These are phyloP conservation scores for Parauchenoglanis ngamensis DNA, from an alignment of 2,797 vertebrate genomes.

Conservation along the genomic window DNA sequence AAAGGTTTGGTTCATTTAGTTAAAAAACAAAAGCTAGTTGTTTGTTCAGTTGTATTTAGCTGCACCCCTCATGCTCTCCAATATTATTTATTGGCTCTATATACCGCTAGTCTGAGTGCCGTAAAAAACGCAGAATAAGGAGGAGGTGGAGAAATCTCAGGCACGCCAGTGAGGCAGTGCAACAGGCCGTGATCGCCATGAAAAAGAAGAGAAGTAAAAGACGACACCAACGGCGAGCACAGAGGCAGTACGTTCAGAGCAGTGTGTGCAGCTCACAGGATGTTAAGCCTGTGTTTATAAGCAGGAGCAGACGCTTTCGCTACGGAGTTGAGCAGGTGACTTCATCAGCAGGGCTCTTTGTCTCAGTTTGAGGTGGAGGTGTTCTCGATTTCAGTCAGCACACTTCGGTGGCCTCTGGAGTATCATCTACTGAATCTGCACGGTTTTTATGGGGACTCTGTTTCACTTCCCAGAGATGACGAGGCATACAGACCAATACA, in stretches of 20 bases:
- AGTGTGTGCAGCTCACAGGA: slow-evolving; percentile 1
- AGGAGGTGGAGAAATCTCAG: slow-evolving; percentile 4
- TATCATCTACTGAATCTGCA: not conserved
- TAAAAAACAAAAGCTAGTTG: not conserved
- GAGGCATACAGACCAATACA: not conserved
- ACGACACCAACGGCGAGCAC: not conserved
- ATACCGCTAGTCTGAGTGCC: not conserved
- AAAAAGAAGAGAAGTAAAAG: slow-evolving; percentile 2
- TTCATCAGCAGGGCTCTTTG: not conserved
- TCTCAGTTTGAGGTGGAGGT: not conserved
- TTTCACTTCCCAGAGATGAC: not conserved
- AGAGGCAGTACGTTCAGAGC: slow-evolving; percentile 11
- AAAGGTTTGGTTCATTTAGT: slow-evolving; percentile 12
- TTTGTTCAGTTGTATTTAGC: not conserved
- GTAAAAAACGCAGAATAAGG: slow-evolving; percentile 5
- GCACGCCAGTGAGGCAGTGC: not conserved
- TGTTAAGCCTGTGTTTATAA: slow-evolving; percentile 3
- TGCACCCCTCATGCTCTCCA: not conserved
- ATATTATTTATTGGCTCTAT: not conserved
- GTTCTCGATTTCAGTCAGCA: not conserved
- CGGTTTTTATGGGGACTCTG: not conserved
- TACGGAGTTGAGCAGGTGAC: slow-evolving; percentile 27
- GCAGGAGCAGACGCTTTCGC: not conserved
- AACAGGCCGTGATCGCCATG: not conserved
- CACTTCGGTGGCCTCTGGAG: slow-evolving; percentile 8